Base-by-base conservation (phyloP, 1,140 invertebrate species). In the Drosophila sucinea region DNA sequence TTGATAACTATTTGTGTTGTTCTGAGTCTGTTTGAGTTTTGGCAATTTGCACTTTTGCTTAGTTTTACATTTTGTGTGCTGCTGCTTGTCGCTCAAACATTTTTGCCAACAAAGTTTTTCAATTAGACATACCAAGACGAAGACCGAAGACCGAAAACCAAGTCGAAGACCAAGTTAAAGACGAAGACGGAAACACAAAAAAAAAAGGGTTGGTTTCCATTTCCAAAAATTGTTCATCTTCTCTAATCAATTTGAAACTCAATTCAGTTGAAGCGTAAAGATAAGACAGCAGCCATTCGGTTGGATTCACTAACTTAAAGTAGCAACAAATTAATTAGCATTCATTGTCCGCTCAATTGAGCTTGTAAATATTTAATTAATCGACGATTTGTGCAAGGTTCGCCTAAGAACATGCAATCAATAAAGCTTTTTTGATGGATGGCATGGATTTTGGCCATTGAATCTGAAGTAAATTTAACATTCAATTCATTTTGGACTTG, bases 361-460 rank as follows among this genome's bases (percentile, higher is more conserved):
- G 84, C 84, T 80, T 83, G 83, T 86, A 86, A 86, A 86, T 86
- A 86, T 86, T 89, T 86, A 79, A 89, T 86, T 89, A 86, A 86
- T 86, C 79, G 83, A 29, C 62, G 69, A 79, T 79, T 79, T 77
- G 75, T 74, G 71, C 71, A 62, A 60, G 61, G 61, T 57, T 56
- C 60, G 58, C 8, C 8, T 62, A 70, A 27, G 64, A 65, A 38
- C 27, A 58, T 44, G 69, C 63, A 71, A 86, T 86, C 78, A 89
- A 87, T 86, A 80, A 73, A 77, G 47, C 56, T 60, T 60, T 0
- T 54, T 66, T 86, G 84, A 86, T 83, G 76, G 73, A 86, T 87
- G 55, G 61, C 33, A 51, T 51, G 44, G 25, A 51, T 51, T 51
- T 51, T 51, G 23, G 35, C 8, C 35, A 10, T 1, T 7, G 23